Evolutionary conservation across 1,140 invertebrate genomes (phyloP).

Genomic region (Sarcophaga peregrina): DNA sequence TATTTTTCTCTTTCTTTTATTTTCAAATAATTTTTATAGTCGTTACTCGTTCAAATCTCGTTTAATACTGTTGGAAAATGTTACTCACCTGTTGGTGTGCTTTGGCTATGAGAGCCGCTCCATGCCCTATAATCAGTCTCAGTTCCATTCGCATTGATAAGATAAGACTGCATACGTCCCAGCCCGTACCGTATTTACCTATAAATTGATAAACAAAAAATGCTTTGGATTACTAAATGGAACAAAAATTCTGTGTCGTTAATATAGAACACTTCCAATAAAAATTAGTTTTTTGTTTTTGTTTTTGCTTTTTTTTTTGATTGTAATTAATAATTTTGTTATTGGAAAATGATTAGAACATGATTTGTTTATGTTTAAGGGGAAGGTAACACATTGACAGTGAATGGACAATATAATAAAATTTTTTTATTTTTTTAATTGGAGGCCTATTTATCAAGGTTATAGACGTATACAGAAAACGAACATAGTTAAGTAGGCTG

Average conservation of each 20-base stretch:
- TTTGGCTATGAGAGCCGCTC: not conserved
- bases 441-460: no score
- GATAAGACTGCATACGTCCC: conserved; percentile 3
- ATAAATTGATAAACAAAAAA: conserved; percentile 25
- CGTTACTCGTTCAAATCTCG: conserved; percentile 30
- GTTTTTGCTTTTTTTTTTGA: not conserved
- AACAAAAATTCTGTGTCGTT: conserved; percentile 18
- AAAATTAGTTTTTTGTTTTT: not conserved
- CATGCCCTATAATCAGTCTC: not conserved
- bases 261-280: no score
- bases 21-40: not conserved
- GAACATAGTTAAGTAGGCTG: no score
- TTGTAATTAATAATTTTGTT: not conserved
- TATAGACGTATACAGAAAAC: no score
- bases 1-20: not conserved
- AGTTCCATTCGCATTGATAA: conserved; percentile 33
- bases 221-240: conserved; percentile 35
- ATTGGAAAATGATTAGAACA: not conserved
- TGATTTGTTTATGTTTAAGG: not conserved
- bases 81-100: conserved; percentile 34
- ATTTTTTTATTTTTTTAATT: no score
- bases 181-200: not conserved
- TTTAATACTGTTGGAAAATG: conserved; percentile 34
- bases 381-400: not conserved
- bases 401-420: no score